Base-by-base conservation (phyloP, 2,888 invertebrate species). In the Drosophila conformis region DNA sequence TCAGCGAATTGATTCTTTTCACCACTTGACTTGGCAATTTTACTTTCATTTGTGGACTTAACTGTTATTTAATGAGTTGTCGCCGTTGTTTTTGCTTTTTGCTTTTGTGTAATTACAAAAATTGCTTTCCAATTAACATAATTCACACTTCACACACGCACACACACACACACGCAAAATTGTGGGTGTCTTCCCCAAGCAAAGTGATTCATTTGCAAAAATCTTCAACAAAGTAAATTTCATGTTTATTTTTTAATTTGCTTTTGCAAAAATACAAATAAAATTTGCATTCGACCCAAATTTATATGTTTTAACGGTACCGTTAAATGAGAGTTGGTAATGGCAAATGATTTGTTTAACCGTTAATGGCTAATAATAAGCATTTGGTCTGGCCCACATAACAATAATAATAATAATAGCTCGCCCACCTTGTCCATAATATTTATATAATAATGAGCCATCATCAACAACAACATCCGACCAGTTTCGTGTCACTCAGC, bases 81-180 rank as follows among this genome's bases (percentile, higher is more conserved):
- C 56, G 62, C 49, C 38, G 66, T 35, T 59, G 38, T 38, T 56
- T 36, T 27, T 27, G 36, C 11, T 25, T 25, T 36, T 18, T 46
- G 21, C 46, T 46, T 13, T 18, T n/a, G 36, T 49, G 76, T 82
- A 87, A 87, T 86, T 89, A 54, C 82, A 84, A 80, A 87, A 89
- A 83, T 78, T 76, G 73, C 69, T 86, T 87, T 73, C 71, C 76
- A 89, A 86, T 86, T 89, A 82, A 79, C 89, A 89, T 87, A 78
- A 82, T 86, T 89, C 76, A 70, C 87, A 84, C 87, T 79, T 79
- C 27, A 54, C 71, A 49, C 76, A 69, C 58, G 27, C 49, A 13
- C 54, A 25, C 54, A 51, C 25, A 31, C 53, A 18, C 58, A 56
- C 33, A 21, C 31, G 35, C 18, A 31, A 51, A 46, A 38, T 8